phyloP scores from a whole-genome alignment of 2,888 invertebrate genomes.

The Aporophyla nigra region DNA sequence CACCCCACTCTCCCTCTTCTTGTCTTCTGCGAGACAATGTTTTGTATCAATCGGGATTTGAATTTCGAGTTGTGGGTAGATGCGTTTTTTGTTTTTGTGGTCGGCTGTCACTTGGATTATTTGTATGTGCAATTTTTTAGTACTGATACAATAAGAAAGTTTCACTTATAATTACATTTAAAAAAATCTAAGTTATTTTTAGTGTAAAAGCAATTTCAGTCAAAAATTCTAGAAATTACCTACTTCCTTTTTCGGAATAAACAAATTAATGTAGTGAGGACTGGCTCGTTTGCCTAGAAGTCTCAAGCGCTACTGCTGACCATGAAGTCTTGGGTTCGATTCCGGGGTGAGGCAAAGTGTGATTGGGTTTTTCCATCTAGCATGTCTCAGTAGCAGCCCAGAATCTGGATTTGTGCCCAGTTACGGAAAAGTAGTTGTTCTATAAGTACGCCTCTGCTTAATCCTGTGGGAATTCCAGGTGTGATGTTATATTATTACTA shows the following conservation, averaged over 20 bases:
- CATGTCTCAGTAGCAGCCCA: too few species aligned
- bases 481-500: too few species aligned
- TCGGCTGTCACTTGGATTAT: conserved; percentile 7
- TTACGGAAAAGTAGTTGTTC: too few species aligned
- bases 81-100: conserved; percentile 29
- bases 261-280: not conserved
- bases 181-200: too few species aligned
- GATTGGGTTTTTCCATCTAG: too few species aligned
- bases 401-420: too few species aligned
- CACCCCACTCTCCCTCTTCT: conserved; percentile 31
- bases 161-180: too few species aligned
- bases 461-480: too few species aligned
- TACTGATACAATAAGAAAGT: not conserved
- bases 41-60: conserved; percentile 40
- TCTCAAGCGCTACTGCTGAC: too few species aligned
- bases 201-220: not conserved
- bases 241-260: not conserved
- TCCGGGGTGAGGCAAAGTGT: too few species aligned
- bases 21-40: conserved; percentile 40
- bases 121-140: not conserved
- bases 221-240: not conserved
- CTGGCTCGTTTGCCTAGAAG: not conserved
- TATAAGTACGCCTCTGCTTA: too few species aligned
- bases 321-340: too few species aligned
- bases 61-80: conserved; percentile 23